Base-by-base conservation (phyloP, 2,113 vertebrate species). In the Spea multiplicata region DNA sequence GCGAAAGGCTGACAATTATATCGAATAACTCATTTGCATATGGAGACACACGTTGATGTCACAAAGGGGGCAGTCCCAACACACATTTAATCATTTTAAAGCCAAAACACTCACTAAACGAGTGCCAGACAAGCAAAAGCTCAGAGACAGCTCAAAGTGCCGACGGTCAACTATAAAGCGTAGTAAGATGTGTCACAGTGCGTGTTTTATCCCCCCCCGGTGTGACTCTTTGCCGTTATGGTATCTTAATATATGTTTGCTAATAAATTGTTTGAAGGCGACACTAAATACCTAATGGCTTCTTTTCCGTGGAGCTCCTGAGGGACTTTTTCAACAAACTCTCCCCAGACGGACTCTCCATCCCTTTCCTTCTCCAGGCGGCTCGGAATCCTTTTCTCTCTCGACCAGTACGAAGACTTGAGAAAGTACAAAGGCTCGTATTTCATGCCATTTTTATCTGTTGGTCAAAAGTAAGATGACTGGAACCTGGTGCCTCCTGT, bases 301-400 rank as follows among this genome's bases (percentile, higher is more conserved):
- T 97, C 95, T 83, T 95, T 96, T 30, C 95, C 95, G 6, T 92
- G 86, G 62, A 97, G 96, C 84, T 93, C 94, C 0, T 86, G 84
- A 0, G 95, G 92, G 62, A 97, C 83, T 0, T 91, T 89, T 81
- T 97, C 96, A 0, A 86, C 64, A 0, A 84, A 89, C 0, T 92
- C 89, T 10, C 81, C 74, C 0, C 74, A 84, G 3, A 53, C 44
- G 0, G 85, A 82, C 5, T 84, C 44, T 0, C 84, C 88, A 8
- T 86, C 90, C 5, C 69, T 80, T 75, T 93, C 91, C 0, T 76
- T 8, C n/a, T 90, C 88, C 9, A 5, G 3, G 5, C 83, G 88
- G 67, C 77, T 78, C 69, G 85, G 53, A 3, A 82, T 78, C 77
- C 76, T 30, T 1, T 83, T 85, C 59, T 78, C 83, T 74, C 85